Evolutionary conservation across 1,140 invertebrate genomes (phyloP), one percentile per base, ranked within the genome.

Genomic region (Lepidurus apus): DNA sequence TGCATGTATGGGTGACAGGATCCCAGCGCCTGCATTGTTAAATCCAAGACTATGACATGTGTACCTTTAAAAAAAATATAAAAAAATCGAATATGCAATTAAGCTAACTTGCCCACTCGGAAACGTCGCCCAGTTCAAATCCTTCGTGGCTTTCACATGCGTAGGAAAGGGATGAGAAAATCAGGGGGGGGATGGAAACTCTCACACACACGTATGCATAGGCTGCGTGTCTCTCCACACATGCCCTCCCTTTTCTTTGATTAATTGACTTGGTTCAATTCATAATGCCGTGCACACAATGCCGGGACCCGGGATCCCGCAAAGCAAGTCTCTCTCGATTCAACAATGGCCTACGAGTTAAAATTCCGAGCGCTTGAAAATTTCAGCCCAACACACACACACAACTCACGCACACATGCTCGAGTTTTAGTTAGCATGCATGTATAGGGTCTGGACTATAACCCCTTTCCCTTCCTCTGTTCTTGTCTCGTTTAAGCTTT

Each of bases 201-300:
- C 34, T 34, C 34, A 34, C 34, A 34, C 21, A 47, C 21, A 65
- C n/a, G 17, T 21, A 65, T 65, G 6, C 53, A 17, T 65, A 65
- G 53, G 53, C 53, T 65, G 53, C 53, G 53, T 65, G 53, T 65
- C 21, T 21, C 53, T 9, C 53, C 21, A 7, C 21, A 65, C n/a
- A 65, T 17, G 21, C 53, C 53, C 53, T 65, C 53, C n/a, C 9
- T 65, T 65, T 65, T 65, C 53, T 65, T 65, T 65, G 53, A 65
- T 65, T 65, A 65, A 21, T 65, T 65, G 53, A 65, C 53, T 65
- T 7, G 53, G 13, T 65, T 47, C 53, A 7, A 13, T 65, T 17
- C 53, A 65, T 65, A 65, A 65, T 65, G 53, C 53, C 17, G 53
- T 13, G 21, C 53, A 65, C 53, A 65, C 53, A 65, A 65, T 65